These are phyloP conservation scores for Platynereis dumerilii DNA, from an alignment of 2,888 invertebrate species.

Conservation along the genomic window DNA sequence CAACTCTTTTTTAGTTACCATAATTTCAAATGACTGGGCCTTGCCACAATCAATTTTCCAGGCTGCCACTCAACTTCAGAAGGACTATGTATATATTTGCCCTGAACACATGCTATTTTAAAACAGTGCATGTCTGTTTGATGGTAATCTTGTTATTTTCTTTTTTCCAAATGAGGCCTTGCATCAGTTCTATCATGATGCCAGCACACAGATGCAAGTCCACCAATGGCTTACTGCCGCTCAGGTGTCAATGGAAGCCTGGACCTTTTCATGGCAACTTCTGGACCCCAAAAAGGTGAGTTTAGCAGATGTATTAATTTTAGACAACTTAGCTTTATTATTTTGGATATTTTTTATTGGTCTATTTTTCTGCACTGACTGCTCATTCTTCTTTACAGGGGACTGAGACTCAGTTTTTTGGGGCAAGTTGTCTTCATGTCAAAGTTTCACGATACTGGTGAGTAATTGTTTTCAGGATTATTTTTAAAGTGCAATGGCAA, in stretches of 20 bases:
- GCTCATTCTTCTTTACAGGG: not conserved
- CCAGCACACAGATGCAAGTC: slow-evolving; percentile 66
- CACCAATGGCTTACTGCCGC: slow-evolving; percentile 82
- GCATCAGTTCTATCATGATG: slow-evolving; percentile 57
- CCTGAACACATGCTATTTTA: too few relatives aligned
- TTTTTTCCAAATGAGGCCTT: slow-evolving; percentile 41
- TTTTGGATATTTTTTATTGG: not conserved
- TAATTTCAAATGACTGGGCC: too few relatives aligned
- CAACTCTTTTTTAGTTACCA: too few relatives aligned
- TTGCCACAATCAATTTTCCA: too few relatives aligned
- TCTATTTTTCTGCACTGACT: too few relatives aligned
- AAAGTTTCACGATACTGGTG: slow-evolving; percentile 84
- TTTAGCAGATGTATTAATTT: not conserved
- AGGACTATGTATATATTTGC: too few relatives aligned
- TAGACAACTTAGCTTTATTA: not conserved
- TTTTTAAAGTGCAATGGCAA: too few relatives aligned
- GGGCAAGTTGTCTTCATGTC: slow-evolving; percentile 85
- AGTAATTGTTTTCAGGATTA: slow-evolving; percentile 11
- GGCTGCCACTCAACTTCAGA: too few relatives aligned
- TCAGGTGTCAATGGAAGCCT: slow-evolving; percentile 85
- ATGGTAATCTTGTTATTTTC: too few relatives aligned
- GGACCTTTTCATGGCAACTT: slow-evolving; percentile 91
- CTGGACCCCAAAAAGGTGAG: slow-evolving; percentile 80
- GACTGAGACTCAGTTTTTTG: slow-evolving; percentile 88
- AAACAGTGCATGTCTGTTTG: too few relatives aligned